Percentiles rank a stretch among this genome's conserved stretches.
phyloP scores from a whole-genome alignment of 2,888 invertebrate species.

The Drosophila mayaguana region DNA sequence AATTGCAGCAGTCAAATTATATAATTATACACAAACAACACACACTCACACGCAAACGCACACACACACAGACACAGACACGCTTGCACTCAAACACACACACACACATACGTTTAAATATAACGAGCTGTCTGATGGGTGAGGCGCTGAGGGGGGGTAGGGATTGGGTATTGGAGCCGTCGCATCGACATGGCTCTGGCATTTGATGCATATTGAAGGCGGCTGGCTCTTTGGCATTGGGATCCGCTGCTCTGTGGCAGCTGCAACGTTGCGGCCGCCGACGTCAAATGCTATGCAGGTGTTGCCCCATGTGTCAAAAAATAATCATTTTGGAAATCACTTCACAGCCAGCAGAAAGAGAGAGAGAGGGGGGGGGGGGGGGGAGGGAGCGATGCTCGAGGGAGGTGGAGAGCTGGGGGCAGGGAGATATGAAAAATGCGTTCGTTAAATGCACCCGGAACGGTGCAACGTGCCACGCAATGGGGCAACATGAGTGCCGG shows the following conservation, averaged over 20 bases:
- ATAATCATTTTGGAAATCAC: constrained; percentile 79
- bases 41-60: constrained; percentile 29
- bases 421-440: constrained; percentile 73
- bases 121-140: not conserved
- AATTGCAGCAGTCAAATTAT: constrained; percentile 81
- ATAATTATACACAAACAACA: constrained; percentile 74
- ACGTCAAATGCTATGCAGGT: constrained; percentile 71
- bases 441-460: constrained; percentile 60
- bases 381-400: not conserved
- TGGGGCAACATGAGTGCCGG: constrained; percentile 5
- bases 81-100: constrained; percentile 4
- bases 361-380: no score
- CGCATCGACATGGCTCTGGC: constrained; percentile 35
- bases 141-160: not conserved
- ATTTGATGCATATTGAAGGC: constrained; percentile 56
- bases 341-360: constrained; percentile 48
- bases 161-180: constrained; percentile 9
- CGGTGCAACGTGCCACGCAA: constrained; percentile 26
- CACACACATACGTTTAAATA: not conserved
- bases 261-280: constrained; percentile 49
- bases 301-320: constrained; percentile 79
- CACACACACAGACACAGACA: constrained; percentile 19
- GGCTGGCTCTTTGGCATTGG: constrained; percentile 36
- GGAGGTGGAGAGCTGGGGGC: not conserved
- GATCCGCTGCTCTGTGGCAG: constrained; percentile 57